These are phyloP conservation scores for Toxotes lorentzi DNA, from an alignment of 2,797 vertebrate species.

Conservation along the genomic window DNA sequence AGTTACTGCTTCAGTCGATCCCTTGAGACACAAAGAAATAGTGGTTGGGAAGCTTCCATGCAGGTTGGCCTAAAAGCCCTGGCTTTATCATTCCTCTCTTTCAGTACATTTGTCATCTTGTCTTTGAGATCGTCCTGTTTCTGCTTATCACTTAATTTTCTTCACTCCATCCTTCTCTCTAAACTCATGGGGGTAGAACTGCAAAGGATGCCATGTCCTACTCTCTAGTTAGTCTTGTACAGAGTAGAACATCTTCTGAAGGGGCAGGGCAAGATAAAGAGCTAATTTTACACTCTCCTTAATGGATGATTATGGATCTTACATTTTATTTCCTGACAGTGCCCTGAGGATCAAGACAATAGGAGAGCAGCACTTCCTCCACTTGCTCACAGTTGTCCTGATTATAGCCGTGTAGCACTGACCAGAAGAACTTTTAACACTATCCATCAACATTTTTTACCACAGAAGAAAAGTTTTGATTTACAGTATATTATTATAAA, in stretches of 20 bases:
- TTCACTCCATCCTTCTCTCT: conserved; percentile 16
- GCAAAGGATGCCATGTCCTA: background rate
- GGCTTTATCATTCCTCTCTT: background rate
- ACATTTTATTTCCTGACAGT: conserved; percentile 59
- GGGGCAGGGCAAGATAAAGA: conserved; percentile 25
- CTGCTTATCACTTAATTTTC: background rate
- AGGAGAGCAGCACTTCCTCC: conserved; percentile 21
- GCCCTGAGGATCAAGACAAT: conserved; percentile 29
- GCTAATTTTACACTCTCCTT: conserved; percentile 45
- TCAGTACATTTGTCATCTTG: background rate
- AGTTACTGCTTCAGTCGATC: conserved; percentile 2
- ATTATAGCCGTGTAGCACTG: background rate
- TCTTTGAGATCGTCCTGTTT: conserved; percentile 4
- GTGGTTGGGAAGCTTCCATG: conserved; percentile 1
- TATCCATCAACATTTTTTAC: background rate
- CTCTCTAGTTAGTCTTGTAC: conserved; percentile 21
- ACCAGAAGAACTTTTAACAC: background rate
- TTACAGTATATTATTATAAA: background rate
- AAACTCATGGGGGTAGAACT: conserved; percentile 11
- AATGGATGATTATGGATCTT: conserved; percentile 60
- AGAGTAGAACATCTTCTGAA: conserved; percentile 20
- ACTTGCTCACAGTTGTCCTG: background rate
- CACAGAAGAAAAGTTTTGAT: background rate
- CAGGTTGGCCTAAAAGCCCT: background rate
- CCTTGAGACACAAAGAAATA: conserved; percentile 19